Conservation (phyloP, 1,140 invertebrate species). For the Penaeus vannamei region DNA sequence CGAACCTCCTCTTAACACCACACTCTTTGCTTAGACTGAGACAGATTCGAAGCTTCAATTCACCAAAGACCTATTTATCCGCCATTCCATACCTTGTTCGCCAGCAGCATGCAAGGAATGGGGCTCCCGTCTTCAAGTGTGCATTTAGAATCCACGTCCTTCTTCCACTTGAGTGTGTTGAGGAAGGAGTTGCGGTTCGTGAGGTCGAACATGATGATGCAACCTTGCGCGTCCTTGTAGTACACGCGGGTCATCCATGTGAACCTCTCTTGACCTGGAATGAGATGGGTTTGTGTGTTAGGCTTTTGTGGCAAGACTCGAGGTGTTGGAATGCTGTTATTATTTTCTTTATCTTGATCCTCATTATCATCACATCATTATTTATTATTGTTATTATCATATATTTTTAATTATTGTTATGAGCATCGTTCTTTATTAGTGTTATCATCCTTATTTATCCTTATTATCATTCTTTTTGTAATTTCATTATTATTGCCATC, state of each 20-base stretch:
- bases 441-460: not conserved
- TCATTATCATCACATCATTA: too few relatives aligned
- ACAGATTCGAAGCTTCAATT: too few relatives aligned
- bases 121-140: constrained; percentile 74
- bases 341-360: too few relatives aligned
- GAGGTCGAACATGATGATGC: constrained; percentile 78
- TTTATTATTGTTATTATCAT: too few relatives aligned
- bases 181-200: constrained; percentile 76
- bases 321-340: not conserved
- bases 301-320: not conserved
- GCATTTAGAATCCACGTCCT: constrained; percentile 77
- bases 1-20: too few relatives aligned
- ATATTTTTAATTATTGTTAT: too few relatives aligned
- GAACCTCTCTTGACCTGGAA: constrained; percentile 77
- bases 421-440: too few relatives aligned
- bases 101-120: constrained; percentile 77
- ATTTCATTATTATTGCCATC: not conserved
- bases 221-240: constrained; percentile 78
- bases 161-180: constrained; percentile 78
- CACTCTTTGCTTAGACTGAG: too few relatives aligned
- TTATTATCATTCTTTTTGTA: not conserved
- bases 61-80: too few relatives aligned
- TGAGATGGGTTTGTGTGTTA: not conserved
- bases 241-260: constrained; percentile 79
- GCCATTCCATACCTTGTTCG: constrained; percentile 79